Conservation (phyloP, 2,113 vertebrate genomes). For the Xiphias gladius region DNA sequence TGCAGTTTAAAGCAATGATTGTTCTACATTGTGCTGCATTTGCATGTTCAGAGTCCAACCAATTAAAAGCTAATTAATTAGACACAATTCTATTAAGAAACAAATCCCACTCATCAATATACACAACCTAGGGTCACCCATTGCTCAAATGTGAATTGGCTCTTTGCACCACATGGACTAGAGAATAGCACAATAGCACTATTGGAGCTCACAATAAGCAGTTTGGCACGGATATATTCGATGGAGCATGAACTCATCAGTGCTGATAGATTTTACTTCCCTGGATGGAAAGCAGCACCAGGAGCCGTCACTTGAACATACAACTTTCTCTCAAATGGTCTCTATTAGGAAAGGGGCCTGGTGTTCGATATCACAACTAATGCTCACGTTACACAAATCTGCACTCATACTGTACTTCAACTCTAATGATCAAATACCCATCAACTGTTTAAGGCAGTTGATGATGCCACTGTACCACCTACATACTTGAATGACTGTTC, state of each 20-base stretch:
- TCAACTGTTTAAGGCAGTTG: neutral
- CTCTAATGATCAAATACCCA: constrained; percentile 15
- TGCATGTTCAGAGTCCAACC: constrained; percentile 84
- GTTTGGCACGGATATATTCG: constrained; percentile 67
- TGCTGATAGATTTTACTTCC: constrained; percentile 77
- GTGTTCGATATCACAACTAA: constrained; percentile 23
- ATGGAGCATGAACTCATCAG: constrained; percentile 78
- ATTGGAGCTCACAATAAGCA: constrained; percentile 70
- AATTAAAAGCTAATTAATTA: constrained; percentile 90
- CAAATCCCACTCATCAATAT: constrained; percentile 87
- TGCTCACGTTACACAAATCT: neutral
- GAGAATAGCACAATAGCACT: constrained; percentile 76
- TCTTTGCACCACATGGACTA: constrained; percentile 69
- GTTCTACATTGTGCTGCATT: constrained; percentile 81
- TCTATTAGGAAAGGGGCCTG: constrained; percentile 6
- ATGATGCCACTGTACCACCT: neutral
- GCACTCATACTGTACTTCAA: neutral
- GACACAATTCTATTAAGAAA: constrained; percentile 88
- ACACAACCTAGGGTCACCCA: constrained; percentile 82
- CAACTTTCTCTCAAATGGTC: constrained; percentile 41
- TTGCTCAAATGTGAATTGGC: constrained; percentile 80
- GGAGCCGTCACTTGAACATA: constrained; percentile 43
- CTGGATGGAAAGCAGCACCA: constrained; percentile 56
- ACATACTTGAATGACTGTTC: neutral
- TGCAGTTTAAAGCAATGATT: constrained; percentile 77